These are phyloP conservation scores for Chrysaora quinquecirrha DNA, from an alignment of 30 jellyfish, hydroid and myxozoan species.

Conservation along the genomic window DNA sequence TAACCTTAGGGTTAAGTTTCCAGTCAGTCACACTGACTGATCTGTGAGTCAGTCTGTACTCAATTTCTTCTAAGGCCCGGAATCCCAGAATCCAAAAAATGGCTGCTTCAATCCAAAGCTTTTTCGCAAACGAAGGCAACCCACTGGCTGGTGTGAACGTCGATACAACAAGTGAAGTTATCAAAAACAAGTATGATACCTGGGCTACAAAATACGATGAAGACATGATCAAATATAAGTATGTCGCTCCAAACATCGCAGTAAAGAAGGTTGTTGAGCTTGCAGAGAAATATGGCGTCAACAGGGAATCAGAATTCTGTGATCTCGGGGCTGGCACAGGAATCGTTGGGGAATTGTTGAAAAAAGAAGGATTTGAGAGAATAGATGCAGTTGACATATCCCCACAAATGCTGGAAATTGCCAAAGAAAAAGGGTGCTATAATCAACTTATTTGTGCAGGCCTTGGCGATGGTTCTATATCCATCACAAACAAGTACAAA, in stretches of 20 bases:
- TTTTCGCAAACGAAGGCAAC: not conserved
- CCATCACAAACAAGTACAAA: not conserved
- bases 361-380: not conserved
- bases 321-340: not conserved
- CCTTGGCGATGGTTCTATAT: not conserved
- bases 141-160: not conserved
- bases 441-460: not conserved
- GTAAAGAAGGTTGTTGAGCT: not conserved
- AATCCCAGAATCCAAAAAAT: too few relatives aligned
- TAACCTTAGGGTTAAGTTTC: too few relatives aligned
- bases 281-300: not conserved
- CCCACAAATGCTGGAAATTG: not conserved
- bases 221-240: not conserved
- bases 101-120: too few relatives aligned
- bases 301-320: not conserved
- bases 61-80: too few relatives aligned
- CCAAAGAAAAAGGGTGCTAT: not conserved
- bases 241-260: not conserved
- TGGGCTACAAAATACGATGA: not conserved
- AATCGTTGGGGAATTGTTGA: not conserved
- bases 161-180: not conserved
- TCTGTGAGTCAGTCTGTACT: too few relatives aligned
- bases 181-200: not conserved
- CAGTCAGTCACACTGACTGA: too few relatives aligned
- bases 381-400: not conserved